Evolutionary conservation across 2,113 vertebrate genomes (phyloP).

Genomic region (Gadus macrocephalus): DNA sequence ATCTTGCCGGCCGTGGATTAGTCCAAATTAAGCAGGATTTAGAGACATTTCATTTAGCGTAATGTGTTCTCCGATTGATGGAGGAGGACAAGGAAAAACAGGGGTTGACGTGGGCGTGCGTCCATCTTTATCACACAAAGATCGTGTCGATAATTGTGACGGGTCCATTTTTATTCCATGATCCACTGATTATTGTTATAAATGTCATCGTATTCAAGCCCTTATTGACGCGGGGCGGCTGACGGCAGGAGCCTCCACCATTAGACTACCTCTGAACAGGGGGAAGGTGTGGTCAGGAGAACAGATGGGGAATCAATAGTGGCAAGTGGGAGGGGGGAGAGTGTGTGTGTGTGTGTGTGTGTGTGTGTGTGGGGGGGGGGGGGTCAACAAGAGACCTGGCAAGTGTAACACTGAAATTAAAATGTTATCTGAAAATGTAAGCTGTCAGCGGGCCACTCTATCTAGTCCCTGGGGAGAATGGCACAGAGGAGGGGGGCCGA

Average conservation of each 20-base stretch:
- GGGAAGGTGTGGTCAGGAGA: conserved; percentile 48
- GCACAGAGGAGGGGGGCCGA: background rate
- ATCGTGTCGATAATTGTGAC: conserved; percentile 59
- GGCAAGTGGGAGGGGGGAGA: conserved; percentile 35
- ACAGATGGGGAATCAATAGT: conserved; percentile 71
- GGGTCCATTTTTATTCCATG: conserved; percentile 26
- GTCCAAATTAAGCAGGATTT: conserved; percentile 33
- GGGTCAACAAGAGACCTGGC: conserved; percentile 49
- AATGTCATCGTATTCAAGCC: conserved; percentile 56
- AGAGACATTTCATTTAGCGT: conserved; percentile 45
- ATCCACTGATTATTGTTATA: conserved; percentile 59
- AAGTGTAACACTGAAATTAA: conserved; percentile 49
- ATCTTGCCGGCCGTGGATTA: conserved; percentile 35
- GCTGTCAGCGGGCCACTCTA: conserved; percentile 36
- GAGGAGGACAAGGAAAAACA: conserved; percentile 12
- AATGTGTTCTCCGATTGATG: conserved; percentile 25
- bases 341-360: too few species aligned
- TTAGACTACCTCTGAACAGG: conserved; percentile 50
- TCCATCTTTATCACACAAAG: conserved; percentile 43
- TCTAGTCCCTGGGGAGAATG: conserved; percentile 18
- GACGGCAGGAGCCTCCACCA: conserved; percentile 41
- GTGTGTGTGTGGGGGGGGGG: background rate
- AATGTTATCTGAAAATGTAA: conserved; percentile 49
- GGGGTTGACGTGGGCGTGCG: conserved; percentile 6
- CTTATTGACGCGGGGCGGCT: conserved; percentile 57